Conservation (phyloP, 2,888 invertebrate genomes). For the Myathropa florea region DNA sequence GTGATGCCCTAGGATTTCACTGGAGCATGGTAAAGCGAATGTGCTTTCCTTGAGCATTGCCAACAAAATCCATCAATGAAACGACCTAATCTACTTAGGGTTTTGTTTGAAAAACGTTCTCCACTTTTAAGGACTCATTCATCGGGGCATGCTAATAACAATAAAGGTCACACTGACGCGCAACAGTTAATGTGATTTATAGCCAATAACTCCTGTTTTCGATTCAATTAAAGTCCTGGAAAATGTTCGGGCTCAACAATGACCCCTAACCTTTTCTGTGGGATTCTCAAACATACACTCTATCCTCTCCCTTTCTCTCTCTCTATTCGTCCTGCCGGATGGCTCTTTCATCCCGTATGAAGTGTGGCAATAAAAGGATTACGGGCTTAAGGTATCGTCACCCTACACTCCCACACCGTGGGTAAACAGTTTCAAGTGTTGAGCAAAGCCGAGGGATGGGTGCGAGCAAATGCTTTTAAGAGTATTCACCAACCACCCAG, state of each 20-base stretch:
- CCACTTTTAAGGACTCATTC: not conserved
- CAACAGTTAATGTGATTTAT: not conserved
- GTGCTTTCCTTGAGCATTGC: no score
- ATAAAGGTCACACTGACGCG: not conserved
- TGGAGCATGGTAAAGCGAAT: no score
- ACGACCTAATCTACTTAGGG: no score
- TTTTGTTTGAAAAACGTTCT: not conserved
- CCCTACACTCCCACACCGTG: not conserved
- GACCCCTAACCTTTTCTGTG: not conserved
- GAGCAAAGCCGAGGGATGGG: not conserved
- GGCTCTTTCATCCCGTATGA: not conserved
- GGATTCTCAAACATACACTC: not conserved
- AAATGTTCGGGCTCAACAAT: not conserved
- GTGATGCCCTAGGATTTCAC: no score
- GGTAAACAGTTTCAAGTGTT: not conserved
- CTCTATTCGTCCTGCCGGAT: not conserved
- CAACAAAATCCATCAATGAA: not conserved
- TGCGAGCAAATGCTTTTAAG: not conserved
- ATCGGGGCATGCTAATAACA: not conserved
- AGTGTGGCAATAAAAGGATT: not conserved
- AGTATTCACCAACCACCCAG: not conserved
- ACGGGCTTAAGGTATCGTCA: not conserved
- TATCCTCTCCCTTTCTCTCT: not conserved
- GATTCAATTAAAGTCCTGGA: not conserved
- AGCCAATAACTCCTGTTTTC: not conserved